Base-by-base conservation (phyloP, 2,113 vertebrate species). In the Gymnocephalus cernua region DNA sequence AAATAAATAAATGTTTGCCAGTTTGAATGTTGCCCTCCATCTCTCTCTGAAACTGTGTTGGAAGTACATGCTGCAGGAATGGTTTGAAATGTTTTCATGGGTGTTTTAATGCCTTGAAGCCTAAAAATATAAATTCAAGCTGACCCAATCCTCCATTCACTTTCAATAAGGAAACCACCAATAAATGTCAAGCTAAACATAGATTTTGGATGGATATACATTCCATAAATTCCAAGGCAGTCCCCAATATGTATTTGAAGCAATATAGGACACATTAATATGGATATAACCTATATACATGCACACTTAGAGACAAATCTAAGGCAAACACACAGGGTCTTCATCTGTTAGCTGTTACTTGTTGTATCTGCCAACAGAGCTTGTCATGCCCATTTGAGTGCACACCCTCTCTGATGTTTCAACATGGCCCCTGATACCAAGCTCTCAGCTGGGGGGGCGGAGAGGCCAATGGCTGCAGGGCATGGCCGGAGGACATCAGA, bases 331-430 rank as follows among this genome's bases (percentile, higher is more conserved):
- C 63, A 50, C 41, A 64, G 50, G 25, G 74, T 67, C 74, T 86
- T 86, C 78, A 68, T 83, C 79, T 82, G 86, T 81, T 83, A 27
- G 68, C 72, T 87, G 85, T 77, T 71, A 77, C 50, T 57, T 66
- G 80, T 84, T 71, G 74, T 90, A 51, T 67, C 47, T 84, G 71
- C 81, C 74, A 73, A 77, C 66, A 82, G 63, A 64, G 56, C 29
- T 74, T 80, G 86, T 45, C 74, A 72, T 29, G 64, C 54, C 53
- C 67, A 80, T 82, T 47, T 76, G 64, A 71, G 74, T 44, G 58
- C 67, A 66, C 77, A 83, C 79, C 70, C 77, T 62, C 77, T 91
- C 69, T 85, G 80, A 92, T 86, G 68, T 86, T 80, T 89, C 63
- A 83, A 74, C 77, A 76, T 79, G 82, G 59, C 58, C 75, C 67